These are phyloP conservation scores for Capromys pilorides DNA, from an alignment of 2,797 vertebrate genomes.

Conservation along the genomic window DNA sequence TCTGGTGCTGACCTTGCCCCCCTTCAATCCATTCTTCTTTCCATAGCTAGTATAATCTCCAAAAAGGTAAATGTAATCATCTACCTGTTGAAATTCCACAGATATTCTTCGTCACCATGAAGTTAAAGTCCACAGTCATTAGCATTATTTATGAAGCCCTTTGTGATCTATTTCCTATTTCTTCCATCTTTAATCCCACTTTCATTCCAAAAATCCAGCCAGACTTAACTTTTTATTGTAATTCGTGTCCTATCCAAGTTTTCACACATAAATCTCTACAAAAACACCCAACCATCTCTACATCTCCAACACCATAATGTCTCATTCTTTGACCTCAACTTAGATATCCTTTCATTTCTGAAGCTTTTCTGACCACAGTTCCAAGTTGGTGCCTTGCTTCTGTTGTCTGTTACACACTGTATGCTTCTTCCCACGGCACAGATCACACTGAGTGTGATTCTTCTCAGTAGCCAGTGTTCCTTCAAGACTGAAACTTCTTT, in stretches of 20 bases:
- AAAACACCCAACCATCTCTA: background rate
- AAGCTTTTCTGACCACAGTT: background rate
- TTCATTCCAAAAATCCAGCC: background rate
- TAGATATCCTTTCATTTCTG: background rate
- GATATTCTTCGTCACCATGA: background rate
- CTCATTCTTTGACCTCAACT: background rate
- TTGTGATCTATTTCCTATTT: background rate
- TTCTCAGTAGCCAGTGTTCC: background rate
- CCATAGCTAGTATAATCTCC: background rate
- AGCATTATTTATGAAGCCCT: background rate
- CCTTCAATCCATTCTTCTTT: background rate
- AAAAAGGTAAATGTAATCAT: background rate
- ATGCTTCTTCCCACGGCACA: background rate
- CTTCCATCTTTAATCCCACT: background rate
- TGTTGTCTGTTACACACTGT: background rate
- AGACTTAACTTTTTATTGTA: background rate
- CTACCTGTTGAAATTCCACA: background rate
- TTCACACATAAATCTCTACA: background rate
- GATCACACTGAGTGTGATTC: background rate
- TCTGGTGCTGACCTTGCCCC: background rate
- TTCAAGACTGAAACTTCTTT: background rate
- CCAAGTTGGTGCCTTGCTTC: background rate
- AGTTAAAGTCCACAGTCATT: background rate
- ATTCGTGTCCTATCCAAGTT: background rate
- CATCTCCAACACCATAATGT: background rate